Evolutionary conservation across 1,140 invertebrate species (phyloP).

Genomic region (Euura saliciscinereae): DNA sequence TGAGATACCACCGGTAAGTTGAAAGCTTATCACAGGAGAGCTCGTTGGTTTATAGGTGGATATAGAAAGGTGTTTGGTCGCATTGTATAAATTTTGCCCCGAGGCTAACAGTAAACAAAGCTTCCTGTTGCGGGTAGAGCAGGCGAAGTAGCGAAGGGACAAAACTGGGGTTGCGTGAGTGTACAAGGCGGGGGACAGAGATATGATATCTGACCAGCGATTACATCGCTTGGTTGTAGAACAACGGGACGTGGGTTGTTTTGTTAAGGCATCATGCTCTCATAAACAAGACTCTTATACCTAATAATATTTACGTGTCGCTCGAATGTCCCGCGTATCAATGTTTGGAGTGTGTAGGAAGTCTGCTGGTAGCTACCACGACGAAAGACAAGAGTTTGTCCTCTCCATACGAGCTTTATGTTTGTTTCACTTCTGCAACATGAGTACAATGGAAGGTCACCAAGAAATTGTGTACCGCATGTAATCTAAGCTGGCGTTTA

Average conservation of each 20-base stretch:
- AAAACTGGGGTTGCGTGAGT: neutral
- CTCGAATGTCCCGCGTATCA: neutral
- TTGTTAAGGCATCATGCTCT: neutral
- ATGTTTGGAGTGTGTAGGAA: neutral
- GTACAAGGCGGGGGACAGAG: neutral
- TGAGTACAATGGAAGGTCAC: neutral
- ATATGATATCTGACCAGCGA: conserved; percentile 5
- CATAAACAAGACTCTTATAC: neutral
- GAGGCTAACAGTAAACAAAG: neutral
- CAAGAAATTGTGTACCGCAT: too few species aligned
- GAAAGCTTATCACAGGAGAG: too few species aligned
- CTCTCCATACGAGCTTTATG: neutral
- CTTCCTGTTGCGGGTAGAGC: neutral
- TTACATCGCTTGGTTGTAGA: neutral
- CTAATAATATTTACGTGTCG: conserved; percentile 5
- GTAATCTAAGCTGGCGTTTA: too few species aligned
- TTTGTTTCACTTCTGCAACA: neutral
- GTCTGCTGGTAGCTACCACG: neutral
- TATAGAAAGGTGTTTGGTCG: neutral
- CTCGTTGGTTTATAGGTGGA: too few species aligned
- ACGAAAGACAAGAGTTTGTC: neutral
- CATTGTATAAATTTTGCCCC: neutral
- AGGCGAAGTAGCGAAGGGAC: neutral
- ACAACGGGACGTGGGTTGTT: neutral
- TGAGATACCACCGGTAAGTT: too few species aligned